These are phyloP conservation scores for Peucedramus taeniatus DNA, from an alignment of 2,113 vertebrate species.

Conservation along the genomic window DNA sequence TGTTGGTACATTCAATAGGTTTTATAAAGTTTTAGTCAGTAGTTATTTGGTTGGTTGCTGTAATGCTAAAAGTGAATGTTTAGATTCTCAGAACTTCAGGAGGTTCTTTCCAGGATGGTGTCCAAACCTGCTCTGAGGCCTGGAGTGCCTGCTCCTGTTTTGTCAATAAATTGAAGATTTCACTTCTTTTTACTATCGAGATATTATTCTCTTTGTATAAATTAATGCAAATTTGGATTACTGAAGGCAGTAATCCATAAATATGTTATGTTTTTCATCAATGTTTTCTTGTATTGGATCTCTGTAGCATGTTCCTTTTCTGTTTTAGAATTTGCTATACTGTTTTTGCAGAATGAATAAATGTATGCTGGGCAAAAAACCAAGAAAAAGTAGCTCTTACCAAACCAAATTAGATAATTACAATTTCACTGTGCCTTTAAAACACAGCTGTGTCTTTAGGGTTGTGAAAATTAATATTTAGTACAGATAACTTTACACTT, in stretches of 20 bases:
- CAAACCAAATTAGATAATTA: slow-evolving; percentile 35
- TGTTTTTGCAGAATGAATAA: slow-evolving; percentile 26
- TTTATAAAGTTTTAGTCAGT: background rate
- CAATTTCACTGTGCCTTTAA: slow-evolving; percentile 34
- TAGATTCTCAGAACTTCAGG: background rate
- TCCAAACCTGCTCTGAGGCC: background rate
- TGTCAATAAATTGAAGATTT: background rate
- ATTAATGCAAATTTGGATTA: background rate
- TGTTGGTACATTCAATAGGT: background rate
- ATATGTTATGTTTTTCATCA: background rate
- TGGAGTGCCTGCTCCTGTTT: background rate
- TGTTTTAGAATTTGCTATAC: background rate
- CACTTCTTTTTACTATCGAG: background rate
- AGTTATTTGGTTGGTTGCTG: background rate
- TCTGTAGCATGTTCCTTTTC: background rate
- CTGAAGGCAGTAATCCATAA: background rate
- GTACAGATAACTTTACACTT: slow-evolving; percentile 5
- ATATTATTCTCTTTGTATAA: background rate
- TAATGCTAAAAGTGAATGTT: background rate
- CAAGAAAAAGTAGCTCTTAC: slow-evolving; percentile 23
- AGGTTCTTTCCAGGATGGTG: background rate
- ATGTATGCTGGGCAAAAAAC: slow-evolving; percentile 34
- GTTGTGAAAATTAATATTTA: slow-evolving; percentile 26
- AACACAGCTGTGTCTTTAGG: slow-evolving; percentile 17
- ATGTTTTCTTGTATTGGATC: background rate